Evolutionary conservation across 2,888 invertebrate species (phyloP).

Genomic region (Andrena flavipes): DNA sequence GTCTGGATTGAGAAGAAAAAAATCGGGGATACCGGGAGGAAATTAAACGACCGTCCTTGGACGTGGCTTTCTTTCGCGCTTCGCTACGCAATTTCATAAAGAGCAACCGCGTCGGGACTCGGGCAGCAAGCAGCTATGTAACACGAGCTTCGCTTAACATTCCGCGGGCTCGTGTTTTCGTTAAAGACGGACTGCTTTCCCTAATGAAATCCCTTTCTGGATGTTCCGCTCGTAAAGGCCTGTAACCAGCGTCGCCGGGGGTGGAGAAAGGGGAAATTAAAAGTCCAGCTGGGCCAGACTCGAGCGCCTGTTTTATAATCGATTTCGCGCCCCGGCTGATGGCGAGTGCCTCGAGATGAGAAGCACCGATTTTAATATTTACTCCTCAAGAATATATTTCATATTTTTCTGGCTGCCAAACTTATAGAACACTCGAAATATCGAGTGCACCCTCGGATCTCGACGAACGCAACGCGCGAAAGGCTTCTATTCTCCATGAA

Average conservation of each 20-base stretch:
- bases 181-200: slow-evolving; percentile 34
- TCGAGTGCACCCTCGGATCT: neutral
- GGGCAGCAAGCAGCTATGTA: neutral
- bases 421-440: neutral
- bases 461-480: neutral
- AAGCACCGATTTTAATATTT: no score
- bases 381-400: no score
- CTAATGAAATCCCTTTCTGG: slow-evolving; percentile 62
- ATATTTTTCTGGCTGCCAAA: neutral
- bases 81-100: slow-evolving; percentile 42
- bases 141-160: slow-evolving; percentile 12
- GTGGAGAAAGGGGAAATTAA: slow-evolving; percentile 48
- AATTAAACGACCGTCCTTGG: slow-evolving; percentile 46
- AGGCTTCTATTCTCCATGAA: neutral
- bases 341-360: no score
- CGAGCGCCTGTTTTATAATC: slow-evolving; percentile 14
- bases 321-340: slow-evolving; percentile 27
- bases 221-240: slow-evolving; percentile 42
- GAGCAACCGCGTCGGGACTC: neutral
- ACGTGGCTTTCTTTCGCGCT: slow-evolving; percentile 6
- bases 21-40: neutral
- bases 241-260: slow-evolving; percentile 13
- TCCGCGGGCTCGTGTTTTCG: slow-evolving; percentile 43
- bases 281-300: slow-evolving; percentile 33
- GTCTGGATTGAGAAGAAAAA: slow-evolving; percentile 14